Evolutionary conservation across 23 tunicate genomes (phyloP), one percentile per base, ranked within the genome.

Genomic region (Pegea sp.): DNA sequence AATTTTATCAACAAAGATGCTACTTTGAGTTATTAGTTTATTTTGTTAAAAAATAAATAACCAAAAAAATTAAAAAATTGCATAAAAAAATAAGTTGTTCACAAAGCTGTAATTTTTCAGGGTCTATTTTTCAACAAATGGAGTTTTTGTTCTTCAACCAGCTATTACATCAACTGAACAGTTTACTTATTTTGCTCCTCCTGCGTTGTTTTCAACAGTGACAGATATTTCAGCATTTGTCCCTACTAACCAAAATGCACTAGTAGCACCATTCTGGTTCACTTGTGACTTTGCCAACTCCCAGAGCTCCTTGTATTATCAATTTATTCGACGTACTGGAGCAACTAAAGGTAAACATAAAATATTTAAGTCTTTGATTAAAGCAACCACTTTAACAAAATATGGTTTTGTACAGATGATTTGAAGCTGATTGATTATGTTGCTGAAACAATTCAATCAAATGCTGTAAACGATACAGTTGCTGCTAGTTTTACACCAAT

Each of bases 231-330:
- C 23, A 8, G 3, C 42, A 7, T 29, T 26, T 42, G 11, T 31
- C 13, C 50, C 4, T 1, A 19, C 43, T 2, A 56, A 56, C 61
- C 2, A 28, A 4, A 31, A 56, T 3, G 61, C 43, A 8, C 28
- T 56, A n/a, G 61, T 56, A 6, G 61, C 61, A 1, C 31, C 29
- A 2, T 56, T 56, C 61, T 56, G 61, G 61, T n/a, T 31, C 3
- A 27, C 23, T 19, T 26, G 30, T 21, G 28, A n/a, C 51, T 30
- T 26, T 31, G 5, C n/a, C 2, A 42, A 42, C 22, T 31, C 7
- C 2, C 42, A 31, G 24, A 2, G 43, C 28, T 29, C 24, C 22
- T 30, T 2, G 2, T 56, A 56, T 42, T 19, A 56, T 16, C 61
- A 56, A 8, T 13, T 56, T 5, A 2, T 28, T 4, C 5, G 31